phyloP scores from a whole-genome alignment of 2,113 vertebrate species.

The Heteronetta atricapilla region DNA sequence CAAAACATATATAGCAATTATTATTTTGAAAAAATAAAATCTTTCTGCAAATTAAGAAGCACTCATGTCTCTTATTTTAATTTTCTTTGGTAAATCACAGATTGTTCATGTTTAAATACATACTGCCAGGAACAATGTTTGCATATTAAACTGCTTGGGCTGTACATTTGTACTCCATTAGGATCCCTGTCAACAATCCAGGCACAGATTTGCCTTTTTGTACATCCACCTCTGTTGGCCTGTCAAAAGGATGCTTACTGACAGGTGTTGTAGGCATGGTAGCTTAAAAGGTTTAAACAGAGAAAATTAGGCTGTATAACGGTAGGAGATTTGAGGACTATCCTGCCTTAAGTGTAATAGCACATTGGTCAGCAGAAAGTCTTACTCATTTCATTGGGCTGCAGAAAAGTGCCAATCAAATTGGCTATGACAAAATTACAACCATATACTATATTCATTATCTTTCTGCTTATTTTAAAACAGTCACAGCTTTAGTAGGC shows the following conservation, averaged over 20 bases:
- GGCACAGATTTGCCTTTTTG: neutral
- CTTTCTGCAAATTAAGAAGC: neutral
- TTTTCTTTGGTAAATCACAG: neutral
- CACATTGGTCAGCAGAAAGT: neutral
- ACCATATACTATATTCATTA: neutral
- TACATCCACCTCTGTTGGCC: neutral
- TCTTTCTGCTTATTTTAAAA: neutral
- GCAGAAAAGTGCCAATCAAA: neutral
- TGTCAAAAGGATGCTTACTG: neutral
- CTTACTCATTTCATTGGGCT: neutral
- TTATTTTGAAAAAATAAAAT: neutral
- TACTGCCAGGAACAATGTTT: neutral
- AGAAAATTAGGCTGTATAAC: neutral
- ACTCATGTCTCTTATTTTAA: neutral
- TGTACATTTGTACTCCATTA: neutral
- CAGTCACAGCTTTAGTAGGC: neutral
- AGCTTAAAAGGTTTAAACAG: neutral
- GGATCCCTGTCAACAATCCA: neutral
- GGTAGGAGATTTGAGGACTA: neutral
- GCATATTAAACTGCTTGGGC: neutral
- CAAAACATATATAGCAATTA: neutral
- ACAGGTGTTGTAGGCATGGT: neutral
- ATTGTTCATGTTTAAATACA: neutral
- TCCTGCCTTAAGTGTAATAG: neutral
- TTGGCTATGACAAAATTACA: neutral